Evolutionary conservation across 2,888 invertebrate genomes (phyloP).

Genomic region (Quadroppia sp.): DNA sequence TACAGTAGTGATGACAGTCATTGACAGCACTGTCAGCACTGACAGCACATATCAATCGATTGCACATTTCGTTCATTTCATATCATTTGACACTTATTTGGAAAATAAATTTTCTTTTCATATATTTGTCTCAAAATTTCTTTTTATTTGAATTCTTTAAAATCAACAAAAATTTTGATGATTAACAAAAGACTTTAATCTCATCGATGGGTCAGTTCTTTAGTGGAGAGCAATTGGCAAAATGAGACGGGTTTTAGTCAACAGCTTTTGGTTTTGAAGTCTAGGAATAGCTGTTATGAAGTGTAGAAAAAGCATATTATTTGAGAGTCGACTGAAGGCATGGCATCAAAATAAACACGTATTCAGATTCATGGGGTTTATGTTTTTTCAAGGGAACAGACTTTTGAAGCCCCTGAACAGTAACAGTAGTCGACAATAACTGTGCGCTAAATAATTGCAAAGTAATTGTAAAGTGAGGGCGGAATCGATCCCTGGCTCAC

Average conservation of each 20-base stretch:
- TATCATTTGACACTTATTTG: constrained; percentile 6
- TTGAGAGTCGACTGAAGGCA: neutral
- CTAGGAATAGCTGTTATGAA: neutral
- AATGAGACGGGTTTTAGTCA: neutral
- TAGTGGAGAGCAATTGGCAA: neutral
- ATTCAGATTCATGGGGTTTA: constrained; percentile 20
- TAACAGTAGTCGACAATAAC: constrained; percentile 7
- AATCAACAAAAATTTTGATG: constrained; percentile 24
- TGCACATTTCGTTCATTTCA: neutral
- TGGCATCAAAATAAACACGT: constrained; percentile 28
- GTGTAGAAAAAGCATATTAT: constrained; percentile 6
- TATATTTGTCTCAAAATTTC: constrained; percentile 2
- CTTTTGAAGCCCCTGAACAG: neutral
- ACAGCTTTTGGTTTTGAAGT: neutral
- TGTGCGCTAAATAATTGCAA: neutral
- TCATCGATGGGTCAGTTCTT: constrained; percentile 1
- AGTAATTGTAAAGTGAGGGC: constrained; percentile 21
- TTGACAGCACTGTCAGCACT: too few species aligned
- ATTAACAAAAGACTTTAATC: constrained; percentile 30
- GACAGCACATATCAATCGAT: constrained; percentile 20
- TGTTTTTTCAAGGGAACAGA: constrained; percentile 22
- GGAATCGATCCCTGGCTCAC: neutral
- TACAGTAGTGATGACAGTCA: constrained; percentile 14
- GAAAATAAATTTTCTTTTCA: too few species aligned
- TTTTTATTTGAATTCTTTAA: constrained; percentile 9